Percentiles rank a stretch among this genome's conserved stretches.
phyloP scores from a whole-genome alignment of 2,797 vertebrate species.

The Sebastiscus tertius region DNA sequence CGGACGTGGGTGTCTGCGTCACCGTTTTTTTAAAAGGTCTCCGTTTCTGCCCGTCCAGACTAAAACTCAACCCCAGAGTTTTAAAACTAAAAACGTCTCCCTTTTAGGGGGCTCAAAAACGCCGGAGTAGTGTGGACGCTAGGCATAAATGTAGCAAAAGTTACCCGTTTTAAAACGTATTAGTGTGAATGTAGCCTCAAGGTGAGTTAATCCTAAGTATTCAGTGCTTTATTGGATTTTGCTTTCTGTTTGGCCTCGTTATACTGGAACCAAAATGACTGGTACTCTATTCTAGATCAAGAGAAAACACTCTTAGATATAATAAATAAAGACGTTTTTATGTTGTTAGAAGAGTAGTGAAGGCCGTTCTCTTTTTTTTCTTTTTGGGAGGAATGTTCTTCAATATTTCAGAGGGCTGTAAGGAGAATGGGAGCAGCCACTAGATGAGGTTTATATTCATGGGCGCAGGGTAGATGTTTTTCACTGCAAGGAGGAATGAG shows the following conservation, averaged over 20 bases:
- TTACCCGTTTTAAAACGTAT: no score
- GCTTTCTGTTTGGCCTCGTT: neutral
- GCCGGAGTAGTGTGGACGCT: accelerated
- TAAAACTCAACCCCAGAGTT: no score
- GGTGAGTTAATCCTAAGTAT: neutral
- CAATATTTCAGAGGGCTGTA: constrained; percentile 50
- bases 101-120: accelerated
- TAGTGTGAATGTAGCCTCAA: neutral
- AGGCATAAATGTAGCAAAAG: no score
- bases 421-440: constrained; percentile 24
- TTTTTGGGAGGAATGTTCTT: constrained; percentile 1
- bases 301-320: neutral
- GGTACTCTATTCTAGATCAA: neutral
- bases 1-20: no score
- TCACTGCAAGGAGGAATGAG: constrained; percentile 10
- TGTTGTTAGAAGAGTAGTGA: constrained; percentile 1
- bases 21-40: no score
- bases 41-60: accelerated
- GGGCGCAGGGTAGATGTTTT: constrained; percentile 5
- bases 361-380: neutral
- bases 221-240: neutral
- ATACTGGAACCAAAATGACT: neutral
- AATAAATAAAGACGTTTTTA: constrained; percentile 15
- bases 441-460: constrained; percentile 40
- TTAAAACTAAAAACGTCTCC: no score